These are phyloP conservation scores for Drosophila kikkawai DNA, from an alignment of 1,140 invertebrate genomes.

Conservation along the genomic window DNA sequence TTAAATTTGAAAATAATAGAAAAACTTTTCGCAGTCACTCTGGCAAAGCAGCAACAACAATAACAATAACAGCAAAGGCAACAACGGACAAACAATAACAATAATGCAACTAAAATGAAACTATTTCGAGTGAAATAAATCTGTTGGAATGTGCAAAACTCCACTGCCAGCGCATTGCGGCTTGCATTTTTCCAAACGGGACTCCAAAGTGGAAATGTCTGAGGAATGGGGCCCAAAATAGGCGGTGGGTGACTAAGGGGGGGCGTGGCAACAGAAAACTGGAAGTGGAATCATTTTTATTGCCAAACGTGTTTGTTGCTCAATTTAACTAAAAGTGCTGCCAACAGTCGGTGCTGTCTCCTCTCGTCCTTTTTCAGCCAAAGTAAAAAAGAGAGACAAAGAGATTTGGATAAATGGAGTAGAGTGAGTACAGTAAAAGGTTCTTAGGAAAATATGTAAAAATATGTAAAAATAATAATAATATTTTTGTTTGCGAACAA, in stretches of 20 bases:
- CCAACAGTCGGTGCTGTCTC: constrained; percentile 58
- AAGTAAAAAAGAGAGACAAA: constrained; percentile 5
- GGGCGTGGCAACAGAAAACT: constrained; percentile 26
- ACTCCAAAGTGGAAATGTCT: constrained; percentile 15
- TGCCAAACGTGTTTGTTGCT: constrained; percentile 83
- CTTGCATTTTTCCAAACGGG: constrained; percentile 57
- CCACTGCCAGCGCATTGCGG: constrained; percentile 76
- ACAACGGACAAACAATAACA: constrained; percentile 73
- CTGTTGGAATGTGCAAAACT: constrained; percentile 82
- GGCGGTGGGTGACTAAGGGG: not conserved
- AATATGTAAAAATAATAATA: no score
- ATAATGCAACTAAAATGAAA: constrained; percentile 83
- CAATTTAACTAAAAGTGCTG: constrained; percentile 82
- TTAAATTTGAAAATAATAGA: constrained; percentile 84
- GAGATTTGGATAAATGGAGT: constrained; percentile 1
- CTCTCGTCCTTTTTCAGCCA: constrained; percentile 10
- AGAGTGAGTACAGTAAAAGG: not conserved
- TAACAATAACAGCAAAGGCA: constrained; percentile 34
- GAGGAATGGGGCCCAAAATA: constrained; percentile 2
- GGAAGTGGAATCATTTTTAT: constrained; percentile 75
- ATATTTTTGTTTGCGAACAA: no score
- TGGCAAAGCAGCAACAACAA: constrained; percentile 52
- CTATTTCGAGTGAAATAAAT: constrained; percentile 84
- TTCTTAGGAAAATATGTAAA: not conserved
- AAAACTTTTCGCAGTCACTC: constrained; percentile 79